Base-by-base conservation (phyloP, 2,797 vertebrate species). In the Crax fasciolata region DNA sequence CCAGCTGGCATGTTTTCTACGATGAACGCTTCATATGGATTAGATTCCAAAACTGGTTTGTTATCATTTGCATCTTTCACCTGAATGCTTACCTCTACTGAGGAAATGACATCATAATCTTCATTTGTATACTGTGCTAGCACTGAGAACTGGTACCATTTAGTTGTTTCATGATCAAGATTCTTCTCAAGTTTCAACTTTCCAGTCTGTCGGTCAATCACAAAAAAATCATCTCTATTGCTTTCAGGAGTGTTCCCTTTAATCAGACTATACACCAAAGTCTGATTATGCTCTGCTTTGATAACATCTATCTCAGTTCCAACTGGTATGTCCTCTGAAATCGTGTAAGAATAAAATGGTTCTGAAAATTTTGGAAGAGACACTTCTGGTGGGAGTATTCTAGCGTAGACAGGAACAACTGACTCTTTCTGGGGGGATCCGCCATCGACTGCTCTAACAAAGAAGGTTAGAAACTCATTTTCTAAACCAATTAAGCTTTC, bases 401-500 rank as follows among this genome's bases (percentile, higher is more conserved):
- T 98, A 72, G 99, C 98, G 73, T 99, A 99, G 76, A 99, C 98
- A 52, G 99, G 98, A 51, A 99, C 98, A 61, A 99, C 95, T 15
- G 99, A 99, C 65, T 99, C 98, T 91, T 97, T 99, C 12, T 97
- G 67, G 25, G 99, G 99, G 62, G 98, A 98, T 58, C 99, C 99
- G 20, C 98, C 98, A 97, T 99, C 99, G 25, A 97, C 96, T 39
- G 99, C 99, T 96, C 98, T 98, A 25, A 99, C 99, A 89, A 99
- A 99, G 96, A 99, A 99, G 5, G 98, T 98, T 84, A 99, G 99
- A 68, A 99, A 97, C 39, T 99, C 98, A 73, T 99, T 99, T 98
- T 99, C 99, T 87, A 99, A 98, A 81, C 99, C 99, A 84, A 99
- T 98, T 85, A 99, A 98, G 94, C 99, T 99, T 97, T 99, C 99